Base-by-base conservation (phyloP, 1,140 invertebrate genomes). In the Cataglyphis hispanica region DNA sequence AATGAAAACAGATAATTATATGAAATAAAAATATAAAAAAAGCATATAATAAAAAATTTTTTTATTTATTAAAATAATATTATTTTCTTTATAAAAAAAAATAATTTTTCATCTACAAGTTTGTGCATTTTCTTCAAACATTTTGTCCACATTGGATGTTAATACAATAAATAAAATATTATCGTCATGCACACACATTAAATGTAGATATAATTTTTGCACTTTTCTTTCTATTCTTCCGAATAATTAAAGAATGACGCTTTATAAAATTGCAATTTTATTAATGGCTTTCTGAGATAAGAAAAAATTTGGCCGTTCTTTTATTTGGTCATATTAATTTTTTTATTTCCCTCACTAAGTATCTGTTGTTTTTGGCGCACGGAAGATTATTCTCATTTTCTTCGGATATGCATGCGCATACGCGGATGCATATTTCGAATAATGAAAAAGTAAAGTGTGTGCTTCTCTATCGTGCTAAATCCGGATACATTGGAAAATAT, bases 371-470 rank as follows among this genome's bases (percentile, higher is more conserved):
- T 60, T 34, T 16, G 25, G 37, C 37, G 6, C 10, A 34, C 27
- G 0, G 22, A 13, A 72, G 78, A 60, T 60, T 83, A 60, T 1
- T 72, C 7, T 58, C 25, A 22, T 67, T n/a, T 83, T 61, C 4
- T 13, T 60, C 53, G 53, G n/a, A 58, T 34, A 72, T 63, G 25
- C 25, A 31, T 19, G 19, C 19, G 13, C 66, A 11, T 43, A 40
- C 60, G 34, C n/a, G 63, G 10, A n/a, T 13, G 19, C 19, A 74
- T n/a, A n/a, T 46, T 83, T 72, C 19, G 40, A 43, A 61, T 74
- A 56, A 72, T 60, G 67, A 74, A 83, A 83, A 72, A 61, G 78
- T 60, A 56, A 60, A 83, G 67, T 60, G 46, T 70, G 37, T 31
- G 40, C 40, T 74, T 72, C 10, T 31, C 53, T 34, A 46, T 58